Percentiles rank a stretch among this genome's conserved stretches.
These are phyloP conservation scores for Ophioninae sp. DNA, from an alignment of 2,888 invertebrate genomes.

Conservation along the genomic window DNA sequence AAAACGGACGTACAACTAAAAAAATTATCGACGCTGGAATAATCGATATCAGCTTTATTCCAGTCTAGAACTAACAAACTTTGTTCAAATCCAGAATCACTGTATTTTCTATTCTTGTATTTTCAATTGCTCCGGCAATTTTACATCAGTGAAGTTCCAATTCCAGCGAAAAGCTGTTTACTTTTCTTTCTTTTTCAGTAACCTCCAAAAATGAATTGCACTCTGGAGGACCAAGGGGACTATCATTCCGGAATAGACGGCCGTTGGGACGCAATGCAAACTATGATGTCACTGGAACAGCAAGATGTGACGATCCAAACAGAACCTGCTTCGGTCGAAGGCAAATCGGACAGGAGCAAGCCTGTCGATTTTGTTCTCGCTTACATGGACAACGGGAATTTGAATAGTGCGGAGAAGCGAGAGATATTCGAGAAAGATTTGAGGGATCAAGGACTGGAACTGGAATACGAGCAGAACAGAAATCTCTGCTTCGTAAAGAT, in stretches of 20 bases:
- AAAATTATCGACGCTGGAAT: too few relatives aligned
- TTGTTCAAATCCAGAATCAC: too few relatives aligned
- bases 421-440: conserved; percentile 80
- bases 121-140: not conserved
- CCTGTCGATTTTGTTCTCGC: conserved; percentile 85
- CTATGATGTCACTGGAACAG: conserved; percentile 68
- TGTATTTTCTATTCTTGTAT: too few relatives aligned
- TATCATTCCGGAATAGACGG: conserved; percentile 14
- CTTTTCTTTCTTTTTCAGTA: not conserved
- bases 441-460: conserved; percentile 82
- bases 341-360: conserved; percentile 71
- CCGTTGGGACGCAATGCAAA: conserved; percentile 66
- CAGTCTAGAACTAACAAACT: not conserved
- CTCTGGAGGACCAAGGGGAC: conserved; percentile 23
- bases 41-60: not conserved
- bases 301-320: conserved; percentile 58
- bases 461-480: conserved; percentile 85
- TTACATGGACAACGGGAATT: conserved; percentile 82
- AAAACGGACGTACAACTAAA: too few relatives aligned
- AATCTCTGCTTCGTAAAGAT: conserved; percentile 88
- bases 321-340: conserved; percentile 55
- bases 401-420: conserved; percentile 75
- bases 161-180: not conserved
- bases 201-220: conserved; percentile 45
- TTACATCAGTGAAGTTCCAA: not conserved